Base-by-base conservation (phyloP, 2,888 invertebrate genomes). In the Ashinkailepas kermadecensis region DNA sequence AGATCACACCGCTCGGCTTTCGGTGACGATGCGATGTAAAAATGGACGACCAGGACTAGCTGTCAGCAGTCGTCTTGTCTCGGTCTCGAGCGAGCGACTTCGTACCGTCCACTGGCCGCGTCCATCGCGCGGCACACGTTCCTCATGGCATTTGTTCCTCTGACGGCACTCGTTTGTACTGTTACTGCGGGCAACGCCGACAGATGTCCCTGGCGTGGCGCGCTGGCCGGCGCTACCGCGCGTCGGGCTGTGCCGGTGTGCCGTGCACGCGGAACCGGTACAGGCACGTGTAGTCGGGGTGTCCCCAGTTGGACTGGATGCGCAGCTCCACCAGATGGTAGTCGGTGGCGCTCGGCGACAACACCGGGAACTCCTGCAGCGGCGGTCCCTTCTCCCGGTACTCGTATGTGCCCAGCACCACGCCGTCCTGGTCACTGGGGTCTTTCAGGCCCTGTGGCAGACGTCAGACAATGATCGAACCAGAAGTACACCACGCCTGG, bases 201-300 rank as follows among this genome's bases (percentile, higher is more conserved):
- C 59, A 70, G 39, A 25, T 13, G 23, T 21, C 21, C 15, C 25
- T 6, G 70, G 6, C 13, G 70, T 21, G 62, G 65, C n/a, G 65
- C n/a, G n/a, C 18, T 1, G 18, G 62, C 18, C 62, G 62, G 62
- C 65, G 65, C 65, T 65, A 65, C n/a, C n/a, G 8, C 10, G 7
- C 65, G n/a, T 65, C 65, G 8, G 65, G 65, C 59, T 62, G 1
- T 56, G 54, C 18, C 21, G 83, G 64, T n/a, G 79, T 57, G n/a
- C 99, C 99, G 87, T 99, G 99, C 15, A 99, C 97, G 81, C 99
- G 90, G 88, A 99, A 96, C 86, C 99, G 91, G 88, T 99, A 99
- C 58, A 99, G 90, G 87, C 99, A 99, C 0, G 99, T 99, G 88
- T 96, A 99, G 12, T 94, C 93, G 0, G 93, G 91, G 89, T 97